phyloP scores from a whole-genome alignment of 1,140 invertebrate species.

The Drosophila leontia region DNA sequence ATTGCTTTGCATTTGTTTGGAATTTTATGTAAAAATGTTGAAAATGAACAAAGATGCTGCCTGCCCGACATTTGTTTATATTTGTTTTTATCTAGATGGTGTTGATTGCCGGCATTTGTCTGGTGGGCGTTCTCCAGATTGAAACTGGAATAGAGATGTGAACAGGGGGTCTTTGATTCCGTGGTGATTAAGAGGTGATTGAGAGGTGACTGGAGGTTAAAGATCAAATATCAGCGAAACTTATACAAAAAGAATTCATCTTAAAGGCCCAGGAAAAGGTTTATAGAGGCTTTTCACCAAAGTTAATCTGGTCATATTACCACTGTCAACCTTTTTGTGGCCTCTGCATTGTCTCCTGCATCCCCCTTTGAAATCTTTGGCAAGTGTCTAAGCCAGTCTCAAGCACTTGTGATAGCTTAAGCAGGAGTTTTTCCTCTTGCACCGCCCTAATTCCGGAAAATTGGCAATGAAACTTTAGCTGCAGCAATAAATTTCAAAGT shows the following conservation, averaged over 20 bases:
- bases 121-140: constrained; percentile 55
- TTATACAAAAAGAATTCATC: background rate
- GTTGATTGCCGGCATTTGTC: constrained; percentile 79
- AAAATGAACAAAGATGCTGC: constrained; percentile 30
- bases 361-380: constrained; percentile 38
- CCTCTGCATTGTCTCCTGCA: background rate
- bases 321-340: background rate
- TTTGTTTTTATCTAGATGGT: constrained; percentile 80
- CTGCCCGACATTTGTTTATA: constrained; percentile 75
- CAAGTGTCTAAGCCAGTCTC: constrained; percentile 58
- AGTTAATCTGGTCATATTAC: background rate
- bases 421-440: background rate
- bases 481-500: constrained; percentile 70
- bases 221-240: background rate
- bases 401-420: constrained; percentile 61
- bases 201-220: too few relatives aligned
- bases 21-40: constrained; percentile 73
- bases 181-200: background rate
- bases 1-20: constrained; percentile 45
- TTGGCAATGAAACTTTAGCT: constrained; percentile 75
- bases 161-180: background rate
- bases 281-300: background rate
- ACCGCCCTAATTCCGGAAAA: constrained; percentile 26
- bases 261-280: constrained; percentile 11
- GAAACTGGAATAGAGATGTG: constrained; percentile 19